phyloP scores from a whole-genome alignment of 1,140 invertebrate genomes.

The Plutomurus gul region DNA sequence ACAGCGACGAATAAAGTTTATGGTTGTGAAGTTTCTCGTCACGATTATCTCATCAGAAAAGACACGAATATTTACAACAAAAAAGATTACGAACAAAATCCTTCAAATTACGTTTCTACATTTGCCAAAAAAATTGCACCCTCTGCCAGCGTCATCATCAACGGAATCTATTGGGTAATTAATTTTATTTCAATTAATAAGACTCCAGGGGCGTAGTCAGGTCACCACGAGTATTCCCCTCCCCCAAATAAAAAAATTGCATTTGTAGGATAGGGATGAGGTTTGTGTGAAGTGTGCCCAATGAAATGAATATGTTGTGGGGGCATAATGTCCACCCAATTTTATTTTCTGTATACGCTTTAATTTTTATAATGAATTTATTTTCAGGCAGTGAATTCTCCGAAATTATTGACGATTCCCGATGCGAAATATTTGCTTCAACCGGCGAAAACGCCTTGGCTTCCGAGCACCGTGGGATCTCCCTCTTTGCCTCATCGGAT shows the following conservation, averaged over 20 bases:
- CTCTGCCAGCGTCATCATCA: conserved; percentile 94
- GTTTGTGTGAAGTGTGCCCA: too few species aligned
- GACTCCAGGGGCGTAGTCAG: too few species aligned
- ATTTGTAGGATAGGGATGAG: too few species aligned
- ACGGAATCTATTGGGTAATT: conserved; percentile 99
- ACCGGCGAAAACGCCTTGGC: conserved; percentile 87
- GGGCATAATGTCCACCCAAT: too few species aligned
- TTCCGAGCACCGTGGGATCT: conserved; percentile 81
- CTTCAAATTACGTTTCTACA: conserved; percentile 91
- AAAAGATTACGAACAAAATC: conserved; percentile 89
- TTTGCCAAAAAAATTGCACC: conserved; percentile 98
- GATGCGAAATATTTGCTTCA: conserved; percentile 93
- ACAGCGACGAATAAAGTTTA: conserved; percentile 90
- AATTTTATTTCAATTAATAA: too few species aligned
- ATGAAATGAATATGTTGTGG: too few species aligned
- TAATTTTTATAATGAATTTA: too few species aligned
- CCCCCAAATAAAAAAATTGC: too few species aligned
- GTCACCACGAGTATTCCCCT: too few species aligned
- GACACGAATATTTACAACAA: conserved; percentile 84
- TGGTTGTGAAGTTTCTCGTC: conserved; percentile 87
- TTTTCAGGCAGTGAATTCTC: conserved; percentile 93
- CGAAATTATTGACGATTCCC: conserved; percentile 93
- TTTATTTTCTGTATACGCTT: too few species aligned
- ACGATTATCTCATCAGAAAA: conserved; percentile 90
- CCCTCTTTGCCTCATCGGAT: conserved; percentile 87